phyloP scores from a whole-genome alignment of 2,888 invertebrate genomes.

The Nomada hirtipes region DNA sequence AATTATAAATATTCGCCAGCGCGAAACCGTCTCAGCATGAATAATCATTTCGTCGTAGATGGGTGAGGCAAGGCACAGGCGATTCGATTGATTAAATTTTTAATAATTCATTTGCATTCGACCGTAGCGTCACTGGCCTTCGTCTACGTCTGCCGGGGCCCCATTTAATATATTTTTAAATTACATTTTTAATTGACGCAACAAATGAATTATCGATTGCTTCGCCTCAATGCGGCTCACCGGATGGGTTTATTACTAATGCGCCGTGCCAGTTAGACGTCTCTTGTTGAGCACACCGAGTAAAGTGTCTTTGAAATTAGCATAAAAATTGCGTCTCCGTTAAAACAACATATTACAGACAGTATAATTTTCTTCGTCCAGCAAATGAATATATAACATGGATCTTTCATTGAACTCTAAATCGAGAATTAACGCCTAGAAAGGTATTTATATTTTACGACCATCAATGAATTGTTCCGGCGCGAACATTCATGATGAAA shows the following conservation, averaged over 20 bases:
- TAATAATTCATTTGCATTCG: slow-evolving; percentile 84
- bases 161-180: slow-evolving; percentile 82
- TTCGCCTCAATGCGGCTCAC: slow-evolving; percentile 60
- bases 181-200: slow-evolving; percentile 83
- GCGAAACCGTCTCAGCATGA: slow-evolving; percentile 83
- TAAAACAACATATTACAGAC: slow-evolving; percentile 14
- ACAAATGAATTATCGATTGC: slow-evolving; percentile 82
- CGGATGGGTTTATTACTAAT: slow-evolving; percentile 70
- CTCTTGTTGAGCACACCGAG: slow-evolving; percentile 58
- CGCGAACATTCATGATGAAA: neutral
- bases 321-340: slow-evolving; percentile 51
- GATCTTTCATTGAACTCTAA: neutral
- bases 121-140: slow-evolving; percentile 66
- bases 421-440: neutral
- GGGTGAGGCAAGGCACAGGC: slow-evolving; percentile 78
- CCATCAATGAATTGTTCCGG: too few relatives aligned
- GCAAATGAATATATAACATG: neutral
- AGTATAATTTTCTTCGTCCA: slow-evolving; percentile 24
- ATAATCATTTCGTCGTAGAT: slow-evolving; percentile 83
- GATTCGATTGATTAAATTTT: slow-evolving; percentile 84
- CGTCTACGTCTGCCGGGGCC: slow-evolving; percentile 35
- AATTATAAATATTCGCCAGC: slow-evolving; percentile 84
- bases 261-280: slow-evolving; percentile 57
- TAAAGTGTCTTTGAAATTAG: slow-evolving; percentile 51
- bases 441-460: neutral